phyloP scores from a whole-genome alignment of 2,888 invertebrate species.

The Cheilosia soror region DNA sequence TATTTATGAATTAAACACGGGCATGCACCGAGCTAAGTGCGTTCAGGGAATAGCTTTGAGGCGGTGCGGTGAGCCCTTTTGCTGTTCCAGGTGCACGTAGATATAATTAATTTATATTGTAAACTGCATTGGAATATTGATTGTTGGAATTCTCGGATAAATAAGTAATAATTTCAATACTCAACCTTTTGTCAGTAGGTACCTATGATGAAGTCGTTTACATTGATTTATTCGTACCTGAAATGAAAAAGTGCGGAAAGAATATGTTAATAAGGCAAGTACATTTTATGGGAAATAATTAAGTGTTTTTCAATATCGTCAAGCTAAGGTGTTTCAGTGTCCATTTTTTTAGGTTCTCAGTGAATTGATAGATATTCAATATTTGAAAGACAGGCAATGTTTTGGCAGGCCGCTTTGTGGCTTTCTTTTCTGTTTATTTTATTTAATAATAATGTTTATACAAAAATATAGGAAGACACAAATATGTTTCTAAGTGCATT shows the following conservation, averaged over 20 bases:
- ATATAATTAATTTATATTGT: constrained; percentile 38
- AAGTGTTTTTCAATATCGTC: background rate
- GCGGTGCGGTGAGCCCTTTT: constrained; percentile 10
- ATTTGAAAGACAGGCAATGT: no score
- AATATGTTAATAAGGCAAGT: constrained; percentile 4
- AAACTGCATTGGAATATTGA: constrained; percentile 32
- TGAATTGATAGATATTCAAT: no score
- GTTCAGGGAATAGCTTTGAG: background rate
- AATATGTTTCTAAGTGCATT: no score
- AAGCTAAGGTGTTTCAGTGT: no score
- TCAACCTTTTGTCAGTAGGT: constrained; percentile 11
- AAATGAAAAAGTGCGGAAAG: constrained; percentile 19
- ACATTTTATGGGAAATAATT: background rate
- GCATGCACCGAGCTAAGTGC: background rate
- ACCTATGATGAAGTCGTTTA: background rate
- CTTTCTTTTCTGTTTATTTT: no score
- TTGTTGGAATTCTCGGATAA: background rate
- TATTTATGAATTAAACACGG: constrained; percentile 14
- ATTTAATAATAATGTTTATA: no score
- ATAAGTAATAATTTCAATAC: constrained; percentile 11
- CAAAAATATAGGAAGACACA: no score
- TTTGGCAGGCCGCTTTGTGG: no score
- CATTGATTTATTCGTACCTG: constrained; percentile 36
- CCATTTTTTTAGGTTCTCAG: background rate
- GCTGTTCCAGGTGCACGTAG: constrained; percentile 17